A percentile compares a stretch with the other conserved stretches of the same genome.
Evolutionary conservation across 1,140 invertebrate genomes (phyloP).

Genomic region (Metaphire vulgaris): DNA sequence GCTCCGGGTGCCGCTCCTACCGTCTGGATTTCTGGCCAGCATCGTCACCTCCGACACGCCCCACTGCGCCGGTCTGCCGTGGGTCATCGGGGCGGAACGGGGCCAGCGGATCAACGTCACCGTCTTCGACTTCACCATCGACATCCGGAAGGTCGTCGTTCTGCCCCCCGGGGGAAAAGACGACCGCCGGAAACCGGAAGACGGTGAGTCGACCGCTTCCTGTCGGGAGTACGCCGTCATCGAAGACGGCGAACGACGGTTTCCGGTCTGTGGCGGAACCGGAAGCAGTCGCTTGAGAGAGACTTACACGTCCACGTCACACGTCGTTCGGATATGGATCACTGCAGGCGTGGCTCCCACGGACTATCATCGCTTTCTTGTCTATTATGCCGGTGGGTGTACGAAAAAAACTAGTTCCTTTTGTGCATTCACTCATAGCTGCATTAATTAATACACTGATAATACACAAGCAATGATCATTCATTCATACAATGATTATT

Average conservation of each 20-base stretch:
- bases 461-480: too few species aligned
- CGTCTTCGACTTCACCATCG: slow-evolving; percentile 12
- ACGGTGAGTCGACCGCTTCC: neutral
- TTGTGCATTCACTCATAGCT: too few species aligned
- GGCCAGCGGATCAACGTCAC: slow-evolving; percentile 20
- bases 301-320: neutral
- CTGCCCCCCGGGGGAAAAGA: too few species aligned
- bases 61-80: slow-evolving; percentile 13
- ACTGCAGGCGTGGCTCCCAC: slow-evolving; percentile 13
- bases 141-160: slow-evolving; percentile 1
- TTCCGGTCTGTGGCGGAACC: slow-evolving; percentile 3
- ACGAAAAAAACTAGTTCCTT: too few species aligned
- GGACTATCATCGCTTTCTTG: slow-evolving; percentile 2
- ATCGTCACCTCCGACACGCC: slow-evolving; percentile 18
- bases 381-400: slow-evolving; percentile 12
- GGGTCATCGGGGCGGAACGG: slow-evolving; percentile 3
- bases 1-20: neutral
- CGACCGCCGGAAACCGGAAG: neutral
- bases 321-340: slow-evolving; percentile 7
- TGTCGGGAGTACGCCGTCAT: slow-evolving; percentile 10
- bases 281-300: neutral
- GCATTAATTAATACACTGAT: too few species aligned
- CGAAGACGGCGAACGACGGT: slow-evolving; percentile 6
- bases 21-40: slow-evolving; percentile 14
- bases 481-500: too few species aligned